Conservation (phyloP, 1,140 invertebrate genomes). For the Protaetia brevitarsis region DNA sequence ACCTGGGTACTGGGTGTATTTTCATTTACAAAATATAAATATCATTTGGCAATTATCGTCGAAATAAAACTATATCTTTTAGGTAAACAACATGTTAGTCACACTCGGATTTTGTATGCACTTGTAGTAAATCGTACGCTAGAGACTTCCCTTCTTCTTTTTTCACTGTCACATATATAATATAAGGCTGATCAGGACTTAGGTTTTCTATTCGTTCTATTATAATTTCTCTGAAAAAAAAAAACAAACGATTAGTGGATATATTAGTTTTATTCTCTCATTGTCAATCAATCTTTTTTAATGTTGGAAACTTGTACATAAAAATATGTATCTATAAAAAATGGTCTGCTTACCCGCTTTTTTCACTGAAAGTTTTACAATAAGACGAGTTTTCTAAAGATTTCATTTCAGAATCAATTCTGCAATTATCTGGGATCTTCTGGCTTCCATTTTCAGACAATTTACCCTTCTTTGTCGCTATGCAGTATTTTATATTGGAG, state of each 20-base stretch:
- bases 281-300: too few relatives aligned
- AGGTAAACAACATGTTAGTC: constrained; percentile 4
- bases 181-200: constrained; percentile 46
- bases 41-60: neutral
- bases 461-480: constrained; percentile 43
- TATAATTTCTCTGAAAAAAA: constrained; percentile 46
- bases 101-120: constrained; percentile 46
- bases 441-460: constrained; percentile 35
- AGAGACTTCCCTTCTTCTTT: constrained; percentile 49
- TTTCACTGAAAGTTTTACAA: constrained; percentile 44
- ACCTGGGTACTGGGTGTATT: neutral
- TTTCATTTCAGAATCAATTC: constrained; percentile 47
- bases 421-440: constrained; percentile 49
- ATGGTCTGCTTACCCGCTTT: constrained; percentile 35
- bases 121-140: constrained; percentile 51
- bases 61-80: too few relatives aligned
- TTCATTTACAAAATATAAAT: constrained; percentile 8
- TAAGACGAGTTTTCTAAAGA: constrained; percentile 45
- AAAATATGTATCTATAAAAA: neutral
- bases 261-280: too few relatives aligned
- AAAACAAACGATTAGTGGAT: too few relatives aligned
- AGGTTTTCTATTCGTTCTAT: constrained; percentile 47
- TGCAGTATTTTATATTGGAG: constrained; percentile 42
- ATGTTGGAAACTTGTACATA: too few relatives aligned
- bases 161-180: constrained; percentile 50